Evolutionary conservation across 1,140 invertebrate species (phyloP).

Genomic region (Drosophila pandora): DNA sequence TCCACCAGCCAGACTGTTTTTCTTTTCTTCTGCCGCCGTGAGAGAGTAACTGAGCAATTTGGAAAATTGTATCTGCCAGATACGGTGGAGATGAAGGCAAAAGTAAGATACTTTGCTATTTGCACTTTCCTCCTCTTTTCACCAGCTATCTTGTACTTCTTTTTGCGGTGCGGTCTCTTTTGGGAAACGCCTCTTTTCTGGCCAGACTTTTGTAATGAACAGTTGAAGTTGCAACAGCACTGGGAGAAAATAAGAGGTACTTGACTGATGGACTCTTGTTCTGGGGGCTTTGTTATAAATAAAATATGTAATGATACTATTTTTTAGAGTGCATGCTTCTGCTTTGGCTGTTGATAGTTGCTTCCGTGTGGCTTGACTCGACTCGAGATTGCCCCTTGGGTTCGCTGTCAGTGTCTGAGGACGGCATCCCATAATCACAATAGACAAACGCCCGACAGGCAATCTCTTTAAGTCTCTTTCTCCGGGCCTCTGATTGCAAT

Average conservation of each 20-base stretch:
- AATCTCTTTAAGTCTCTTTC: constrained; percentile 44
- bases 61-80: constrained; percentile 75
- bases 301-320: no score
- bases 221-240: constrained; percentile 29
- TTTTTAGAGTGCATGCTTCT: background rate
- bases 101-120: constrained; percentile 52
- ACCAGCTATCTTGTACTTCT: constrained; percentile 18
- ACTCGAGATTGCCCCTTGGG: constrained; percentile 46
- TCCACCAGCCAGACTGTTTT: constrained; percentile 17
- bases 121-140: constrained; percentile 34
- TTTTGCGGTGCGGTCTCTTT: constrained; percentile 44
- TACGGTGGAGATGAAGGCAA: constrained; percentile 51
- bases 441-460: constrained; percentile 62
- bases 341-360: constrained; percentile 42
- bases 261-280: background rate
- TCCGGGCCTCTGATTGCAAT: constrained; percentile 44
- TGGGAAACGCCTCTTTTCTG: constrained; percentile 59
- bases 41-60: constrained; percentile 76
- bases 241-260: background rate
- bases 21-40: constrained; percentile 50
- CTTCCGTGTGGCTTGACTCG: constrained; percentile 54
- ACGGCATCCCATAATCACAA: constrained; percentile 72
- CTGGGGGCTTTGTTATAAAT: no score
- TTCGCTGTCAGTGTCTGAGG: constrained; percentile 55
- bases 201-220: constrained; percentile 69